These are phyloP conservation scores for Cyclophora punctaria DNA, from an alignment of 2,888 invertebrate genomes.

Conservation along the genomic window DNA sequence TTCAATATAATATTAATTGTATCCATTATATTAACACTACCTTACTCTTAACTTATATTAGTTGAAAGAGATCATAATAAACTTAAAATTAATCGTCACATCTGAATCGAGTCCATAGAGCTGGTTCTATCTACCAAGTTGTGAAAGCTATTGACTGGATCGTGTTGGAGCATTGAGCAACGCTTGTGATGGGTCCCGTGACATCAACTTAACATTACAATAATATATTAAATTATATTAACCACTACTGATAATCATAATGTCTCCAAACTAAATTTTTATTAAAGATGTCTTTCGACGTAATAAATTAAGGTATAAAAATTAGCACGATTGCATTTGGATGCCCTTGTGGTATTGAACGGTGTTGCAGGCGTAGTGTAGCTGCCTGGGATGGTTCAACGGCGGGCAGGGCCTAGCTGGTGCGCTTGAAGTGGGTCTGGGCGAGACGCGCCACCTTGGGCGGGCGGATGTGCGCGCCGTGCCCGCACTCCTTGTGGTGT, in stretches of 20 bases:
- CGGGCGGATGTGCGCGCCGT: constrained; percentile 64
- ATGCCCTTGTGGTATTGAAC: constrained; percentile 34
- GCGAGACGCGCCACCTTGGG: constrained; percentile 64
- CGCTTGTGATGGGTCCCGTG: constrained; percentile 47
- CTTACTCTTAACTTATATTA: constrained; percentile 56
- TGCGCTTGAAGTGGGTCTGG: constrained; percentile 58
- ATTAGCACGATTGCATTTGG: constrained; percentile 52
- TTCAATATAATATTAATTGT: constrained; percentile 2
- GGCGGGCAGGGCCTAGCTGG: constrained; percentile 48
- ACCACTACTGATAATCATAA: constrained; percentile 55
- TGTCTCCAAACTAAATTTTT: constrained; percentile 62
- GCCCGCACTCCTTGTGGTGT: constrained; percentile 63
- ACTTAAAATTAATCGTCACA: constrained; percentile 68
- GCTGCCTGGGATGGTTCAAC: constrained; percentile 26
- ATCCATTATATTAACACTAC: constrained; percentile 19
- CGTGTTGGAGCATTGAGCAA: constrained; percentile 29
- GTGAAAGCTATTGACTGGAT: constrained; percentile 11
- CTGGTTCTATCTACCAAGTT: constrained; percentile 3
- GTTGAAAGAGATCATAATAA: constrained; percentile 73
- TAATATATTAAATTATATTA: constrained; percentile 55
- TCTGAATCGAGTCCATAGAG: constrained; percentile 35
- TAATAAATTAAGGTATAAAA: constrained; percentile 64
- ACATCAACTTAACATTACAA: constrained; percentile 30
- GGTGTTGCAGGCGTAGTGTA: constrained; percentile 19
- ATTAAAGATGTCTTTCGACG: constrained; percentile 46